A percentile compares a stretch with the other conserved stretches of the same genome.
Conservation (phyloP, 2,113 vertebrate genomes). For the Pachypanchax playfairii region DNA sequence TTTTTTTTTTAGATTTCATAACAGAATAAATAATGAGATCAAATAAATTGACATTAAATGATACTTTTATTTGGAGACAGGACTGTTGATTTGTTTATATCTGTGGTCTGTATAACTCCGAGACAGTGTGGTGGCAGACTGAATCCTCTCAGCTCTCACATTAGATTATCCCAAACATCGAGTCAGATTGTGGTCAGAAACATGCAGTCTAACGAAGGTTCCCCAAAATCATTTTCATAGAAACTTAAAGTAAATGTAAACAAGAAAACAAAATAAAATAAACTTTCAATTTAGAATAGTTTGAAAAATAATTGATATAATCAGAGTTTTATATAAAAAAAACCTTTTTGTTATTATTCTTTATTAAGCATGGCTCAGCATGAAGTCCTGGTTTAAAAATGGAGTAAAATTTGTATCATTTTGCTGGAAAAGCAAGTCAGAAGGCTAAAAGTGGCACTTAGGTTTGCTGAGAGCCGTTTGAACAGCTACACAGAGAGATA, state of each 20-base stretch:
- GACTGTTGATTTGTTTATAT: neutral
- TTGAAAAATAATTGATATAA: neutral
- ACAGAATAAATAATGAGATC: too few relatives aligned
- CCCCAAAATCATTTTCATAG: conserved; percentile 21
- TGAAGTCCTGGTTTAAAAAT: neutral
- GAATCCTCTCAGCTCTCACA: conserved; percentile 23
- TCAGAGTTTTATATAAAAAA: neutral
- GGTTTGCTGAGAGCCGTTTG: conserved; percentile 45
- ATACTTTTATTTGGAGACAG: too few relatives aligned
- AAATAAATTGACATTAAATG: too few relatives aligned
- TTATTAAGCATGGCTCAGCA: neutral
- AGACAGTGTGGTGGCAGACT: conserved; percentile 42
- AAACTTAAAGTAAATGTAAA: neutral
- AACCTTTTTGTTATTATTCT: neutral
- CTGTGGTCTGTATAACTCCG: conserved; percentile 1
- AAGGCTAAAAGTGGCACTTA: conserved; percentile 49
- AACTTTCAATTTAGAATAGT: neutral
- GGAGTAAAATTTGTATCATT: conserved; percentile 18
- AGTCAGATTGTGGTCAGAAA: conserved; percentile 48
- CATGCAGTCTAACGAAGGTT: conserved; percentile 29
- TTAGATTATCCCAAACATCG: conserved; percentile 54
- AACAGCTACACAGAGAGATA: conserved; percentile 47
- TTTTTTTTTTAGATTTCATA: conserved; percentile 5
- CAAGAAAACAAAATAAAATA: neutral
- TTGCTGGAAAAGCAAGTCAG: conserved; percentile 27